Evolutionary conservation across 2,888 invertebrate genomes (phyloP).

Genomic region (Theretra japonica): DNA sequence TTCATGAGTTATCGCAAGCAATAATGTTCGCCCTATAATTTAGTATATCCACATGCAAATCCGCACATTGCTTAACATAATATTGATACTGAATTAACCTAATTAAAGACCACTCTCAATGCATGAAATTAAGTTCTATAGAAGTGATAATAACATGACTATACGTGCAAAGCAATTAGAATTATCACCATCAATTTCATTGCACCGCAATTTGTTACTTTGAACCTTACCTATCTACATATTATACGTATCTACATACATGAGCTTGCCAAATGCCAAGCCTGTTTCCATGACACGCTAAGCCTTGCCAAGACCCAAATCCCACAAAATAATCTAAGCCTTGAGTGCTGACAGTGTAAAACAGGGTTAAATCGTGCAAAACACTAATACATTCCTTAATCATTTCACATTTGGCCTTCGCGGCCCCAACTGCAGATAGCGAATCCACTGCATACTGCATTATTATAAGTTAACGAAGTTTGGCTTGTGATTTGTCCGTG

Average conservation of each 20-base stretch:
- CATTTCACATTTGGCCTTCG: neutral
- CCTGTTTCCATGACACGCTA: constrained; percentile 3
- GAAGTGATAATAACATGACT: too few relatives aligned
- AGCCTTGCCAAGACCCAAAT: constrained; percentile 4
- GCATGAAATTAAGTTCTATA: too few relatives aligned
- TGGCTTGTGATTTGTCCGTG: constrained; percentile 40
- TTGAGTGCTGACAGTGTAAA: constrained; percentile 14
- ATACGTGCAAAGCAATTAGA: too few relatives aligned
- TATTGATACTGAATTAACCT: too few relatives aligned
- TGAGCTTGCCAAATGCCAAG: neutral
- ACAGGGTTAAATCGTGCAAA: constrained; percentile 1
- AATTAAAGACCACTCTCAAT: too few relatives aligned
- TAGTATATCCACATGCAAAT: too few relatives aligned
- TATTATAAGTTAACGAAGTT: constrained; percentile 51
- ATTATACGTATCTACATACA: neutral
- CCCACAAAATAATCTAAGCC: neutral
- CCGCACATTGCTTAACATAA: too few relatives aligned
- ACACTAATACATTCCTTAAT: neutral
- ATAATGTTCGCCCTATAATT: too few relatives aligned
- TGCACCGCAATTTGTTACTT: too few relatives aligned
- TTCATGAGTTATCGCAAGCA: too few relatives aligned
- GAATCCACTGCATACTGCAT: constrained; percentile 55
- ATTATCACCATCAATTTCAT: too few relatives aligned
- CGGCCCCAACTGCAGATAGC: constrained; percentile 45
- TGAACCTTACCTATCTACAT: too few relatives aligned